Conservation (phyloP, 2,113 vertebrate genomes). For the Myotis brandtii region DNA sequence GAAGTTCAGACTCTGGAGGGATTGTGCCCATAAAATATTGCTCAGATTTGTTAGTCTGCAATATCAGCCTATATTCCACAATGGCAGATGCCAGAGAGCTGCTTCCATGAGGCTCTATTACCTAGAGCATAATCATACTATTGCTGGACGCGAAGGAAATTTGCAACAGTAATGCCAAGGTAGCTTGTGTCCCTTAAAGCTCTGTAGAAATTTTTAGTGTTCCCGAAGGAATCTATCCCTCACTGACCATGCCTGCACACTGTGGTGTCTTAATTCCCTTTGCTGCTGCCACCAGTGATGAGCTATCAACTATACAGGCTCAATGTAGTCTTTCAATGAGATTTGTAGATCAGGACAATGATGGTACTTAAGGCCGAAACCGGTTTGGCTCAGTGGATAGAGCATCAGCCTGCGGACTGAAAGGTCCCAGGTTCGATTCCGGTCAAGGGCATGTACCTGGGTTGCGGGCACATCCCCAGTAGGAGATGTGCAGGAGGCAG, state of each 20-base stretch:
- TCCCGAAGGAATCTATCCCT: neutral
- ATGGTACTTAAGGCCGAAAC: neutral
- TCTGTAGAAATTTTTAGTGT: neutral
- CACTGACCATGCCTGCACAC: neutral
- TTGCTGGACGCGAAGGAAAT: neutral
- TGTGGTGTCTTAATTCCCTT: neutral
- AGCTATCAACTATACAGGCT: neutral
- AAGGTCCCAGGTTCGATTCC: too few relatives aligned
- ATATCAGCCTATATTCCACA: neutral
- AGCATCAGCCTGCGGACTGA: too few relatives aligned
- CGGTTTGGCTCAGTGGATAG: too few relatives aligned
- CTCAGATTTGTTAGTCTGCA: neutral
- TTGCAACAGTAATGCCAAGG: neutral
- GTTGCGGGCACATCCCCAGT: too few relatives aligned
- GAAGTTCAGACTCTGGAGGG: neutral
- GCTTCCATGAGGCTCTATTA: accelerated
- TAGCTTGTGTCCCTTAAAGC: neutral
- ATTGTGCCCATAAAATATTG: neutral
- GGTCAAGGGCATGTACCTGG: too few relatives aligned
- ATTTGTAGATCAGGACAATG: neutral
- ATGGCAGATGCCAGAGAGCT: neutral
- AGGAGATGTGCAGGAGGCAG: too few relatives aligned
- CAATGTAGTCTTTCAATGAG: neutral
- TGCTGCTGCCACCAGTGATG: neutral
- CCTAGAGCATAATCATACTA: neutral